Evolutionary conservation across 2,113 vertebrate genomes (phyloP).

Genomic region (Aegithalos caudatus): DNA sequence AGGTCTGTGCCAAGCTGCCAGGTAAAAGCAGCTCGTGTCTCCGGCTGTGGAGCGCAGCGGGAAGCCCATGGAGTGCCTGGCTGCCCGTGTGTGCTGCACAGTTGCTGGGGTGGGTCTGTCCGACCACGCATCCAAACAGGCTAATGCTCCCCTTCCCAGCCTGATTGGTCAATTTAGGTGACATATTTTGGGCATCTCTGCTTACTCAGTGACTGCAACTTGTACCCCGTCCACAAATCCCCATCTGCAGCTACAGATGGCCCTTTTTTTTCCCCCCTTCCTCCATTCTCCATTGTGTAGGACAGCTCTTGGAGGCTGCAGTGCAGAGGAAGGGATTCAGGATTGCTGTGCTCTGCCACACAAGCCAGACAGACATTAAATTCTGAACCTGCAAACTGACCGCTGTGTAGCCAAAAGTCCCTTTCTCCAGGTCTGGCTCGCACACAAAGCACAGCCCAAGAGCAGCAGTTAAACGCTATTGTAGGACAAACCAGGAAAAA

Average conservation of each 20-base stretch:
- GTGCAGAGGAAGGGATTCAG: background rate
- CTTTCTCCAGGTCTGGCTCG: background rate
- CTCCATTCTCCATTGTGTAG: constrained; percentile 26
- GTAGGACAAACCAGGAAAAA: background rate
- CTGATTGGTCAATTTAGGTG: constrained; percentile 73
- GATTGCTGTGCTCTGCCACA: background rate
- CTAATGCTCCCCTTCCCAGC: constrained; percentile 39
- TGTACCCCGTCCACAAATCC: constrained; percentile 73
- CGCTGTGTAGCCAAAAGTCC: background rate
- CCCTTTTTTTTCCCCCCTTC: background rate
- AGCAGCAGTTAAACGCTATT: background rate
- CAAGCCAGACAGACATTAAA: background rate
- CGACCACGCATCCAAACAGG: background rate
- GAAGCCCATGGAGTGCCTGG: background rate
- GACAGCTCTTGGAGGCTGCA: constrained; percentile 51
- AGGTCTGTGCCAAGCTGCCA: background rate
- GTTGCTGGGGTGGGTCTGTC: constrained; percentile 29
- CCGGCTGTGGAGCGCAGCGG: background rate
- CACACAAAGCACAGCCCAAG: background rate
- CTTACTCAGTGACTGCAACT: constrained; percentile 66
- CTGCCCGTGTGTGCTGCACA: background rate
- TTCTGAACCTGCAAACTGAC: background rate
- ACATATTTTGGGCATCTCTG: constrained; percentile 77
- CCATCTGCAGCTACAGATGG: constrained; percentile 80
- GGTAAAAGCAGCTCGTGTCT: background rate